phyloP scores from a whole-genome alignment of 2,888 invertebrate genomes.

The Apomyelois bistriatella region DNA sequence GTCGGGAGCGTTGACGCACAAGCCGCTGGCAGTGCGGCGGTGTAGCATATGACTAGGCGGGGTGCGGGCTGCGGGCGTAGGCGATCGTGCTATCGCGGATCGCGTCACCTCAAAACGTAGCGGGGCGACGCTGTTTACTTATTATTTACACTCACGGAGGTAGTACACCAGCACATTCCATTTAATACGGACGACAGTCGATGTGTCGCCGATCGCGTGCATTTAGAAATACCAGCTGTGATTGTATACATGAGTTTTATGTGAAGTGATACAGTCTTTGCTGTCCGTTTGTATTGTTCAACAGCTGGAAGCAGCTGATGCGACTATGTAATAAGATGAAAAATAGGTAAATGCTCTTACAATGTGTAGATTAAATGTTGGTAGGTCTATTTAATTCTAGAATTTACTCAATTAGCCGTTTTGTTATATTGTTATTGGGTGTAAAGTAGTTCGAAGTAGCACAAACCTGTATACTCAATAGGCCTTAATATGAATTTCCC shows the following conservation, averaged over 20 bases:
- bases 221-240: slow-evolving; percentile 57
- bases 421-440: slow-evolving; percentile 11
- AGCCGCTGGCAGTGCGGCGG: slow-evolving; percentile 42
- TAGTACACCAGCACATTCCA: slow-evolving; percentile 76
- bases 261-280: slow-evolving; percentile 46
- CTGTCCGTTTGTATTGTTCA: slow-evolving; percentile 36
- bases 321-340: slow-evolving; percentile 77
- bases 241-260: slow-evolving; percentile 54
- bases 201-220: slow-evolving; percentile 52
- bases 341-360: slow-evolving; percentile 59
- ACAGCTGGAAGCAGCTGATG: slow-evolving; percentile 57
- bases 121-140: slow-evolving; percentile 63
- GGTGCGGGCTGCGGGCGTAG: slow-evolving; percentile 50
- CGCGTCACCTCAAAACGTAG: slow-evolving; percentile 63
- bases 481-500: not conserved
- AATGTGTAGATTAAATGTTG: slow-evolving; percentile 25
- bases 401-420: slow-evolving; percentile 15
- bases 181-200: slow-evolving; percentile 44
- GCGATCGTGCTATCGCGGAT: slow-evolving; percentile 37
- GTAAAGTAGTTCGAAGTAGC: slow-evolving; percentile 22
- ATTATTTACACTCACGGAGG: slow-evolving; percentile 59
- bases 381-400: slow-evolving; percentile 26
- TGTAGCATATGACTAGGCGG: slow-evolving; percentile 54
- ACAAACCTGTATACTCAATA: not conserved
- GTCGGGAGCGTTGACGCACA: slow-evolving; percentile 51